Percentiles rank a stretch among this genome's conserved stretches.
Conservation (phyloP, 1,140 invertebrate species). For the Macrocentrus cingulum region DNA sequence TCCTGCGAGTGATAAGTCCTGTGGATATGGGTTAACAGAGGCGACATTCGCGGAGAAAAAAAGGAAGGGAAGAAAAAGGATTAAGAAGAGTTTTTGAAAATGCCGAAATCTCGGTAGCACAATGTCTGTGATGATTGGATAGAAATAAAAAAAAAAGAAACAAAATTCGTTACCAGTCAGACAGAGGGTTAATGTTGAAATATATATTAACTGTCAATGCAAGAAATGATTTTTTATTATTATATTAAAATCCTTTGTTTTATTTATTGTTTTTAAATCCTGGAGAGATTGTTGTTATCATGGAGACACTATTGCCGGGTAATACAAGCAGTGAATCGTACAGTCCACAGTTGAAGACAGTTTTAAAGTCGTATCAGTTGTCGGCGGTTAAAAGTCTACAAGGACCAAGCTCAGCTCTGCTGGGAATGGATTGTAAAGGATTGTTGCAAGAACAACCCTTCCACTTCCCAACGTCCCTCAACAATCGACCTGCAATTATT, state of each 20-base stretch:
- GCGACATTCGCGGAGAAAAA: no score
- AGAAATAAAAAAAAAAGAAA: no score
- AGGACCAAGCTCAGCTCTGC: conserved; percentile 75
- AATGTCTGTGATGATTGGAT: no score
- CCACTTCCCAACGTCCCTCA: conserved; percentile 40
- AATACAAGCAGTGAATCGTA: conserved; percentile 57
- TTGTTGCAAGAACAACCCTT: conserved; percentile 54
- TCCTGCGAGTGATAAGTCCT: no score
- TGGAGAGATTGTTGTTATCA: conserved; percentile 52
- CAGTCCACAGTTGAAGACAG: conserved; percentile 84
- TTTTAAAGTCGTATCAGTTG: conserved; percentile 91
- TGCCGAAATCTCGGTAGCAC: no score
- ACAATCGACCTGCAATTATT: conserved; percentile 33
- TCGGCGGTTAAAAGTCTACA: conserved; percentile 88
- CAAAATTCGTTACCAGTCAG: no score
- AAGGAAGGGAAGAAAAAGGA: no score
- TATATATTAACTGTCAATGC: no score
- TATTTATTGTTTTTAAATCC: neutral
- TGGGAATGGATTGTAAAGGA: conserved; percentile 54
- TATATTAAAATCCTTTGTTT: conserved; percentile 16
- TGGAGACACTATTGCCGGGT: conserved; percentile 70
- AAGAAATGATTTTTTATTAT: no score
- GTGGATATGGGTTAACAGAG: no score
- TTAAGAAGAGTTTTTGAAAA: no score
- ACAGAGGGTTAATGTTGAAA: no score